phyloP scores from a whole-genome alignment of 2,797 vertebrate species.

The Eulemur mongoz region DNA sequence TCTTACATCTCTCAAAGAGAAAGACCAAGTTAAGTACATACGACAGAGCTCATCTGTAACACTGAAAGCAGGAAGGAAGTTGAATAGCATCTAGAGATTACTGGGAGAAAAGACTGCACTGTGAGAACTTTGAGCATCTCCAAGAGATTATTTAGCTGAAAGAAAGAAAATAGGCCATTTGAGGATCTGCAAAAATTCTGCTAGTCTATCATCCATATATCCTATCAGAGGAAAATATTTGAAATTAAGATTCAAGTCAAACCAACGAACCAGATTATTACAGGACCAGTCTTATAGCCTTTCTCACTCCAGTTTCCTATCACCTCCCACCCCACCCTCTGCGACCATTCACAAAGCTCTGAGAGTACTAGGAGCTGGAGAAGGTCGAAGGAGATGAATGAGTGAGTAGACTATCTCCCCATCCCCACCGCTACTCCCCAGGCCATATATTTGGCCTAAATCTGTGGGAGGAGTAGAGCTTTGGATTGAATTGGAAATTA shows the following conservation, averaged over 20 bases:
- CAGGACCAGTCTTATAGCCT: neutral
- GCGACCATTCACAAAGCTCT: neutral
- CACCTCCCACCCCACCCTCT: neutral
- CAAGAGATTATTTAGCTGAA: neutral
- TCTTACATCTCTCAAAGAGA: neutral
- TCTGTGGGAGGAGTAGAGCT: neutral
- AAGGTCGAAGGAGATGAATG: neutral
- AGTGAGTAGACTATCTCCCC: neutral
- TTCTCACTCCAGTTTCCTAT: neutral
- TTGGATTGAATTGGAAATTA: neutral
- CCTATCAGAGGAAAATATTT: neutral
- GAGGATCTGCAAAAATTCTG: neutral
- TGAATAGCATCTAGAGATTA: neutral
- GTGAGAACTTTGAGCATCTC: neutral
- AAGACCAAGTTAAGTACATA: neutral
- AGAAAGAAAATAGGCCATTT: neutral
- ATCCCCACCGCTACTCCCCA: neutral
- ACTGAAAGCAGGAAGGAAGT: neutral
- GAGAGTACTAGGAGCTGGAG: neutral
- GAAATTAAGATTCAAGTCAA: neutral
- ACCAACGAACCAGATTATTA: neutral
- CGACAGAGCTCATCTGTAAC: neutral
- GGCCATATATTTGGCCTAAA: neutral
- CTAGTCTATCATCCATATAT: neutral
- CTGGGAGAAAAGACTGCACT: neutral